phyloP scores from a whole-genome alignment of 37 sponge, comb jelly and placozoan genomes.

The Beroe ovata region DNA sequence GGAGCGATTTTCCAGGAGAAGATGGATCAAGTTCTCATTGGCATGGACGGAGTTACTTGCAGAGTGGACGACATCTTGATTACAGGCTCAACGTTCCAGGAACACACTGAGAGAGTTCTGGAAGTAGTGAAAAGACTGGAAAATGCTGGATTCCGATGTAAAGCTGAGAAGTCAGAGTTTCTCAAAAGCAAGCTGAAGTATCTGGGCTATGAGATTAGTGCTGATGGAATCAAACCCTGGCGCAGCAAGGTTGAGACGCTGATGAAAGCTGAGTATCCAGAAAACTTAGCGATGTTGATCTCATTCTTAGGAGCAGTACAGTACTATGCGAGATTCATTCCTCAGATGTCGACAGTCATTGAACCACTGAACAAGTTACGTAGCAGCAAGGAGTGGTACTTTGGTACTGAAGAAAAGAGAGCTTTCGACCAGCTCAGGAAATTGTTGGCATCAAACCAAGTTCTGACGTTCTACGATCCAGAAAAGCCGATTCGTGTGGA shows the following conservation, averaged over 20 bases:
- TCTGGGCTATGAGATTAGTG: not conserved
- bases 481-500: not conserved
- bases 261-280: slow-evolving; percentile 8
- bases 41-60: not conserved
- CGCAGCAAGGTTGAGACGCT: slow-evolving; percentile 36
- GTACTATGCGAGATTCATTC: slow-evolving; percentile 48
- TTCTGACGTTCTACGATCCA: slow-evolving; percentile 9
- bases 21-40: slow-evolving; percentile 27
- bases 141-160: slow-evolving; percentile 16
- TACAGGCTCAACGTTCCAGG: not conserved
- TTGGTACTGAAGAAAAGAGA: slow-evolving; percentile 1
- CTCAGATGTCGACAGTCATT: not conserved
- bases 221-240: not conserved
- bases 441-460: not conserved
- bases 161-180: not conserved
- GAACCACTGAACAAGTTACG: slow-evolving; percentile 62
- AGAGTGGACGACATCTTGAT: slow-evolving; percentile 60
- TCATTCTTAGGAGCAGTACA: slow-evolving; percentile 43
- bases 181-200: not conserved
- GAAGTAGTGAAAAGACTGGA: slow-evolving; percentile 26
- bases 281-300: not conserved
- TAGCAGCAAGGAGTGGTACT: slow-evolving; percentile 7
- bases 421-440: not conserved
- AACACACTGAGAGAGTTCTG: not conserved
- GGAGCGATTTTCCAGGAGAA: slow-evolving; percentile 17